Evolutionary conservation across 1,140 invertebrate species (phyloP).

Genomic region (Ylistrum balloti): DNA sequence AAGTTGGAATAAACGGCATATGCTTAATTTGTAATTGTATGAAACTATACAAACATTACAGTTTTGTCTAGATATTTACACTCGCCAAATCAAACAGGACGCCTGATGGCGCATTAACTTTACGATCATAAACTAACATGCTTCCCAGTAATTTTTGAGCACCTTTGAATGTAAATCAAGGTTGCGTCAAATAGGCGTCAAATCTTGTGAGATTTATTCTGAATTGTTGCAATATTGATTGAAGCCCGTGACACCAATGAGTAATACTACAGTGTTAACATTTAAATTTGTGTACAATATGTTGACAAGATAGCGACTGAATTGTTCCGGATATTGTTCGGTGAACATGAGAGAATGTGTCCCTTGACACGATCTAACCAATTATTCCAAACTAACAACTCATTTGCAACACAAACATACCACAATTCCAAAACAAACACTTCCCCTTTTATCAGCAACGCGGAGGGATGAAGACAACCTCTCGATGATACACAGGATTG

Average conservation of each 20-base stretch:
- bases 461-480: background rate
- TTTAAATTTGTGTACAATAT: background rate
- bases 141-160: background rate
- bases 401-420: background rate
- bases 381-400: constrained; percentile 20
- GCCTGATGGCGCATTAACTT: too few species aligned
- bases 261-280: background rate
- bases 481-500: constrained; percentile 8
- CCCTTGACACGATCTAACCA: background rate
- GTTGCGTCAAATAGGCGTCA: background rate
- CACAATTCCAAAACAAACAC: constrained; percentile 27
- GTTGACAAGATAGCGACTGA: background rate
- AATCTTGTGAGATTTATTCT: background rate
- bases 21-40: too few species aligned
- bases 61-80: too few species aligned
- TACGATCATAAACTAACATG: background rate
- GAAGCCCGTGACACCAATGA: background rate
- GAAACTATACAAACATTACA: too few species aligned
- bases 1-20: too few species aligned
- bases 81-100: too few species aligned
- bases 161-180: background rate
- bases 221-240: background rate
- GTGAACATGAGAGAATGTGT: background rate
- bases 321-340: background rate
- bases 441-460: background rate